phyloP scores from a whole-genome alignment of 35 echinoderm and acorn worm species.

The Ophiothrix spiculata region DNA sequence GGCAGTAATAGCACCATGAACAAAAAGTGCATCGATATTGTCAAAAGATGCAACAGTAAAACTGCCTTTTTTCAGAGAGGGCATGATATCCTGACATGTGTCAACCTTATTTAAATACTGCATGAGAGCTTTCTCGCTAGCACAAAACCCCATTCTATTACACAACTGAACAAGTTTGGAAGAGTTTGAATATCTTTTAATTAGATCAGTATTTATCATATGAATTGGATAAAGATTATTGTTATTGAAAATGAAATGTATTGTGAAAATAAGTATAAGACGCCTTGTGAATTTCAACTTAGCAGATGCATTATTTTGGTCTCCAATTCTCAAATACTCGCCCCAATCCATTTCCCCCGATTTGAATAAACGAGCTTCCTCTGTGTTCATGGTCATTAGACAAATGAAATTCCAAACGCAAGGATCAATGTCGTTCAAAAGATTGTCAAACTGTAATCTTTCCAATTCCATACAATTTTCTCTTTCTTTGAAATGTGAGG shows the following conservation, averaged over 20 bases:
- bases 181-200: constrained; percentile 45
- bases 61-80: constrained; percentile 26
- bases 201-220: constrained; percentile 42
- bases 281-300: constrained; percentile 12
- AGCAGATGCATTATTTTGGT: not conserved
- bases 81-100: constrained; percentile 9
- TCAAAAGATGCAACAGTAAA: constrained; percentile 43
- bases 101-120: constrained; percentile 38
- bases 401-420: constrained; percentile 24
- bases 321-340: not conserved
- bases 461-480: not conserved
- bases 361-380: constrained; percentile 7
- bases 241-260: constrained; percentile 49
- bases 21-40: constrained; percentile 48
- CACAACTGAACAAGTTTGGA: constrained; percentile 37
- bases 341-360: not conserved
- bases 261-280: constrained; percentile 31
- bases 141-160: constrained; percentile 39
- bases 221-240: constrained; percentile 41
- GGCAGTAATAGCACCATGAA: constrained; percentile 42
- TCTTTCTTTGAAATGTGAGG: not conserved
- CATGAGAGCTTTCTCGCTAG: constrained; percentile 28
- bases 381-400: constrained; percentile 7
- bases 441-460: not conserved
- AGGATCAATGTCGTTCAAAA: constrained; percentile 3